Evolutionary conservation across 37 sponge, comb jelly and placozoan genomes (phyloP), one percentile per base, ranked within the genome.

Genomic region (Hormiphora californensis): DNA sequence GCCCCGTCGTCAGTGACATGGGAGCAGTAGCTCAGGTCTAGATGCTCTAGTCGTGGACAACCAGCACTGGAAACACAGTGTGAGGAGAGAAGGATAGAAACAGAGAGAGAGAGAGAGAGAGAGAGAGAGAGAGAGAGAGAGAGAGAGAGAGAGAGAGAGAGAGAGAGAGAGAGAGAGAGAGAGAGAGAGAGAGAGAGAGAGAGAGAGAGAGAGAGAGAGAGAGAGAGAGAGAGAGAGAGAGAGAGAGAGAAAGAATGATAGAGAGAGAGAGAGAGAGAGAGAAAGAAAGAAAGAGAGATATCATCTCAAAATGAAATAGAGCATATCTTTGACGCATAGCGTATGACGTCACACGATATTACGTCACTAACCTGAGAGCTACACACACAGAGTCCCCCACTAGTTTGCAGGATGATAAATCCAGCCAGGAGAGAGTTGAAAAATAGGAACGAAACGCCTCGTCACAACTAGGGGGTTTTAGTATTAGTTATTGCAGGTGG

Each of bases 301-400:
- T 46, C 8, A 46, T 46, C 51, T 8, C n/a, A n/a, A n/a, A n/a
- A n/a, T n/a, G n/a, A n/a, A n/a, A n/a, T n/a, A n/a, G n/a, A n/a
- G n/a, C n/a, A n/a, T n/a, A n/a, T n/a, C n/a, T n/a, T n/a, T n/a
- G n/a, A n/a, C n/a, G n/a, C n/a, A n/a, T n/a, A n/a, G n/a, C n/a
- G 15, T 9, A 9, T 49, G 53, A 15, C 9, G 53, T 49, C 53
- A 49, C 53, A 15, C 15, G 53, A 49, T 15, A 49, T 49, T 49
- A 15, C 7, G n/a, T n/a, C 43, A 46, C 21, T 39, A n/a, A 73
- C 81, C 81, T 73, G 46, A 73, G 32, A 3, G 81, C 81, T 22
- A 27, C 17, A 30, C 81, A 73, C 44, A 73, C 81, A 27, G 81
- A 73, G 46, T 73, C 81, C 25, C 43, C 81, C 81, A 73, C 81